Percentiles rank a stretch among this genome's conserved stretches.
Evolutionary conservation across 2,888 invertebrate species (phyloP).

Genomic region (Hofmannophila pseudospretella): DNA sequence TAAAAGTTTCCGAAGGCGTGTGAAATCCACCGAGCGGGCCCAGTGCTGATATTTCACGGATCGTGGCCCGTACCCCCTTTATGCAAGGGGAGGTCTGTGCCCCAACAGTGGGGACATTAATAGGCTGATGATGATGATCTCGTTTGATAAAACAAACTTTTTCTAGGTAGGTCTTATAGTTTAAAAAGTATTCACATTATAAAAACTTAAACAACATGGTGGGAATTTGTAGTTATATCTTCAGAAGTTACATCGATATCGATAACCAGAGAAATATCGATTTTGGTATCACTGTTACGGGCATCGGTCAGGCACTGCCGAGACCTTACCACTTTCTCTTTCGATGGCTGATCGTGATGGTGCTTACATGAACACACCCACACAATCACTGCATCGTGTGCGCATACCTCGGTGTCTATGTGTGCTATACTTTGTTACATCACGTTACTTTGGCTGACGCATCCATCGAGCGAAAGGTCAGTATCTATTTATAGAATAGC

Average conservation of each 20-base stretch:
- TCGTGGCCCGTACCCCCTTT: no score
- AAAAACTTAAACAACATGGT: no score
- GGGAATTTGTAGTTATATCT: no score
- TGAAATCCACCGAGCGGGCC: no score
- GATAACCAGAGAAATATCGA: conserved; percentile 9
- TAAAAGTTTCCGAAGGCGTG: no score
- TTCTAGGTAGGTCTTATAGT: no score
- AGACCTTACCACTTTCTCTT: conserved; percentile 70
- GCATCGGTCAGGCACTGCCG: conserved; percentile 44
- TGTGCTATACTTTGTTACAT: conserved; percentile 50
- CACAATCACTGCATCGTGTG: conserved; percentile 23
- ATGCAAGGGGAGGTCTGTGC: no score
- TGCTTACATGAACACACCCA: conserved; percentile 36
- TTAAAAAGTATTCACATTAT: no score
- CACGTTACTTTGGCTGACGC: conserved; percentile 64
- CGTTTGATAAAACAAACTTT: no score
- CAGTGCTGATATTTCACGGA: no score
- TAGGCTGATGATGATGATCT: no score
- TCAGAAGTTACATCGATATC: conserved; percentile 29
- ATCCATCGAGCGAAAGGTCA: conserved; percentile 67
- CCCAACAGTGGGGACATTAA: no score
- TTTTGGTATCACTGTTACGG: conserved; percentile 28
- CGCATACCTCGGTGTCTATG: conserved; percentile 17
- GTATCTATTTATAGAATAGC: conserved; percentile 64
- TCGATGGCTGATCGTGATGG: conserved; percentile 47